A percentile compares a stretch with the other conserved stretches of the same genome.
Conservation (phyloP, 2,888 invertebrate species). For the Platerodrilus igneus region DNA sequence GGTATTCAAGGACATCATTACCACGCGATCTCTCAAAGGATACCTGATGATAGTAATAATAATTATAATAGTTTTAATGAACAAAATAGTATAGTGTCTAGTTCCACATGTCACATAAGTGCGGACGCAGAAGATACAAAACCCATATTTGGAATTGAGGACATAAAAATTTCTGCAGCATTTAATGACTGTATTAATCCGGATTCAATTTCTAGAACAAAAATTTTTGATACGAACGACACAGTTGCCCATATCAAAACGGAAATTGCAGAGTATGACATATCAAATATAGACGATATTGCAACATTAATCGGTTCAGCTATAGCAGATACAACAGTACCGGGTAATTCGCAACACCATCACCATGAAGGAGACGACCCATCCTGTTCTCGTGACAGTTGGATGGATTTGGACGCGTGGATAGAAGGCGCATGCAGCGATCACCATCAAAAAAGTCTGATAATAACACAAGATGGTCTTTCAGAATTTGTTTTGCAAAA, state of each 20-base stretch:
- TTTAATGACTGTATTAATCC: conserved; percentile 50
- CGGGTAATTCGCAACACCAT: too few species aligned
- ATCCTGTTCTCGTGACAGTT: conserved; percentile 71
- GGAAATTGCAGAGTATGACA: conserved; percentile 60
- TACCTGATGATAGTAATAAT: conserved; percentile 72
- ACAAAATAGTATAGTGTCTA: conserved; percentile 66
- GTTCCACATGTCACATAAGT: conserved; percentile 61
- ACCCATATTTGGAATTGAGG: conserved; percentile 51
- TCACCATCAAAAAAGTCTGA: conserved; percentile 59
- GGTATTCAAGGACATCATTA: conserved; percentile 85
- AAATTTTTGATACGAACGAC: conserved; percentile 49
- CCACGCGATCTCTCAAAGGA: conserved; percentile 74
- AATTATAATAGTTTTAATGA: conserved; percentile 53
- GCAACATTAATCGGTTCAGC: conserved; percentile 85
- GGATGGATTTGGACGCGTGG: conserved; percentile 88
- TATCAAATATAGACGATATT: conserved; percentile 75
- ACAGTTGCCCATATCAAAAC: conserved; percentile 52
- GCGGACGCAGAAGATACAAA: conserved; percentile 55
- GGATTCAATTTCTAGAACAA: conserved; percentile 56
- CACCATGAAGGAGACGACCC: conserved; percentile 63
- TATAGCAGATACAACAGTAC: conserved; percentile 83
- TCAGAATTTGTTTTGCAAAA: conserved; percentile 64
- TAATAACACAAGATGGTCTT: conserved; percentile 63
- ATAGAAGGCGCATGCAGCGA: conserved; percentile 76
- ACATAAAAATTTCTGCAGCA: conserved; percentile 41